Base-by-base conservation (phyloP, 2,888 invertebrate genomes). In the Tridacna crocea region DNA sequence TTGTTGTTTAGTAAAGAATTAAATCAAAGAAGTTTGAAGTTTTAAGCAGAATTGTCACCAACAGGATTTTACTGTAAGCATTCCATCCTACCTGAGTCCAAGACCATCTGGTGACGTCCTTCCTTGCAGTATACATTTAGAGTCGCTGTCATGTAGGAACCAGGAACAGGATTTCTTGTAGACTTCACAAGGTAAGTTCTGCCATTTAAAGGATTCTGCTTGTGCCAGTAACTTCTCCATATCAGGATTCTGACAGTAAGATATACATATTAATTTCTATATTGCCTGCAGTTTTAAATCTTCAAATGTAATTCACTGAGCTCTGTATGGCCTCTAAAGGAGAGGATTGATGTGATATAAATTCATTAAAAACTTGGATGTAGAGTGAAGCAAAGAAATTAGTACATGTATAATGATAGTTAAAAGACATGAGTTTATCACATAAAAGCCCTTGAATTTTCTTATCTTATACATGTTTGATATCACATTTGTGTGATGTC, bases 121-220 rank as follows among this genome's bases (percentile, higher is more conserved):
- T 70, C 92, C 92, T 12, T 89, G 88, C 72, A 97, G 94, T 51
- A 97, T 95, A 80, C 97, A 96, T 75, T 95, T 95, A 0, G 97
- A 96, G 94, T 97, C 97, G 90, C 96, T 96, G 83, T 96, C 96
- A 95, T 96, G 96, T 13, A 97, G 96, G 88, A 96, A 96, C 97
- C 97, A 97, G 92, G 96, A 96, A 88, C 96, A 95, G 55, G 97
- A 95, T 78, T 96, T 95, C 91, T 97, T 96, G 89, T 96, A 96
- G 51, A 87, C 89, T 48, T 89, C 87, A 10, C 88, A 88, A 17
- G 90, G 90, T 72, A 93, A 73, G 74, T 85, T 82, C 27, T 87
- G 80, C 94, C 93, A 94, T 82, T 90, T 86, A 77, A 89, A 92
- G 15, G 51, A 85, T 84, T 91, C 91, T 0, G 92, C 91, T 19